Conservation (phyloP, 2,888 invertebrate species). For the Caenorhabditis sp. region DNA sequence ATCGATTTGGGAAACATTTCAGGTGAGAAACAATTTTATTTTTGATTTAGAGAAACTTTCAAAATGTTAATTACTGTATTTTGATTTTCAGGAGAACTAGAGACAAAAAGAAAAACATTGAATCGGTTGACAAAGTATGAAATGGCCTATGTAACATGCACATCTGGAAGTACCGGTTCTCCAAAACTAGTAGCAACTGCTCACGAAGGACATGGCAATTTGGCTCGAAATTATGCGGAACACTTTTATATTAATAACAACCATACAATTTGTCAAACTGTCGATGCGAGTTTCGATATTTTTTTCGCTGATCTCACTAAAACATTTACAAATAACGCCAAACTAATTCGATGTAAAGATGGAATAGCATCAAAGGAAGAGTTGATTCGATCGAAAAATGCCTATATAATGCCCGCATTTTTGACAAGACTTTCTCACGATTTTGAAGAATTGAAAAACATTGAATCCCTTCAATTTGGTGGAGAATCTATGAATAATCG, state of each 20-base stretch:
- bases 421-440: conserved; percentile 20
- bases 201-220: conserved; percentile 53
- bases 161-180: conserved; percentile 64
- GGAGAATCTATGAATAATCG: conserved; percentile 46
- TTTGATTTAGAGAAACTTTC: too few relatives aligned
- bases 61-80: too few relatives aligned
- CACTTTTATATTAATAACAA: conserved; percentile 30
- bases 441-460: background rate
- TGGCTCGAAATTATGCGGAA: conserved; percentile 50
- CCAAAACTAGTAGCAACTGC: conserved; percentile 60
- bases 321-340: conserved; percentile 43
- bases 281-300: conserved; percentile 66
- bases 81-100: background rate
- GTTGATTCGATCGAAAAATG: conserved; percentile 40
- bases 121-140: conserved; percentile 8
- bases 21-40: too few relatives aligned
- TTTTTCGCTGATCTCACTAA: conserved; percentile 65
- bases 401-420: conserved; percentile 65
- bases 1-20: background rate
- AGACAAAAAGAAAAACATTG: background rate
- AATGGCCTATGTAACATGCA: conserved; percentile 57
- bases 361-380: conserved; percentile 22
- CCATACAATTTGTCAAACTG: conserved; percentile 58
- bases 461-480: conserved; percentile 53
- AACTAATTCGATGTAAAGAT: conserved; percentile 21